Conservation (phyloP, 2,797 vertebrate genomes). For the Stomatorhinus walkeri region DNA sequence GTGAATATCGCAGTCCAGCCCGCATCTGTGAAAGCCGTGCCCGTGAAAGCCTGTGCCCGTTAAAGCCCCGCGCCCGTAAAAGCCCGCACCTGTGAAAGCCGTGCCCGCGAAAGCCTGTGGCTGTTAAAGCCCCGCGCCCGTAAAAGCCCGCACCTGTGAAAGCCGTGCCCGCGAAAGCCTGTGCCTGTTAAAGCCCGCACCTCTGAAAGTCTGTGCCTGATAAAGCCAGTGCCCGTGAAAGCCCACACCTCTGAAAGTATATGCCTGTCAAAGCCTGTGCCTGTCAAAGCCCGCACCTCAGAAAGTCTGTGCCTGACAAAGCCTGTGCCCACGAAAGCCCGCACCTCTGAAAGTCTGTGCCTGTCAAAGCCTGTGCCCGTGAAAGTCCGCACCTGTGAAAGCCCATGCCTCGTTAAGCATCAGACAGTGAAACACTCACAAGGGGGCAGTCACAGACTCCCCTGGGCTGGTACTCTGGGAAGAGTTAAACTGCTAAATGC, state of each 20-base stretch:
- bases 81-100: background rate
- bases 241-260: too few relatives aligned
- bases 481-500: slow-evolving; percentile 43
- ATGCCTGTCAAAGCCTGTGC: background rate
- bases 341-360: background rate
- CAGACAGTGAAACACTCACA: background rate
- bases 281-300: background rate
- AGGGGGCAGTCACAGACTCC: background rate
- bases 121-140: background rate
- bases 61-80: background rate
- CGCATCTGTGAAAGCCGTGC: background rate
- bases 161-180: background rate
- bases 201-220: background rate
- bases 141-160: too few relatives aligned
- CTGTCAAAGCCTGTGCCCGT: background rate
- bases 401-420: background rate
- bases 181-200: background rate
- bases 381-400: background rate
- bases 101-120: background rate
- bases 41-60: background rate
- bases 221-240: background rate
- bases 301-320: background rate
- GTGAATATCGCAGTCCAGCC: background rate
- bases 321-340: background rate
- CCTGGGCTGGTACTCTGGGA: background rate